Conservation (phyloP, 2,888 invertebrate genomes). For the Acrobasis consociella region DNA sequence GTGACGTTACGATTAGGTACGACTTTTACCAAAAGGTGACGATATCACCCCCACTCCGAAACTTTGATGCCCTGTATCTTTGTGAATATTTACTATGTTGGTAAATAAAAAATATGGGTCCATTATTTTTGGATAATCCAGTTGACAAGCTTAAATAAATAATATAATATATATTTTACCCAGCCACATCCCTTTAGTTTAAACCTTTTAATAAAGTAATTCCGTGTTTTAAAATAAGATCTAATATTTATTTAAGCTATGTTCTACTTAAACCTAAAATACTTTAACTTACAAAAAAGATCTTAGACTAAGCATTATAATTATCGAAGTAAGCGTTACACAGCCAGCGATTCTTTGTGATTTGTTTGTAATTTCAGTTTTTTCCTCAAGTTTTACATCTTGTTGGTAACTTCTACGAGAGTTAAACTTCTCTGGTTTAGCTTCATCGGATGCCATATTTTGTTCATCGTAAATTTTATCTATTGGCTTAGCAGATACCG, state of each 20-base stretch:
- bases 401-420: slow-evolving; percentile 61
- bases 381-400: slow-evolving; percentile 34
- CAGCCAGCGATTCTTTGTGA: slow-evolving; percentile 44
- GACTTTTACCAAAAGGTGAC: no score
- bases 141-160: no score
- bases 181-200: no score
- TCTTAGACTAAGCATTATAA: slow-evolving; percentile 47
- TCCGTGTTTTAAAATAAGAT: no score
- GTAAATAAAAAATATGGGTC: no score
- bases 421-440: slow-evolving; percentile 63
- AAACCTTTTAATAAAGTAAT: no score
- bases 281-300: slow-evolving; percentile 40
- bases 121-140: no score
- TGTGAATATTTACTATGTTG: no score
- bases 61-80: no score
- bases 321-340: slow-evolving; percentile 40
- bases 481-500: slow-evolving; percentile 69
- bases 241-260: slow-evolving; percentile 39
- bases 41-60: no score
- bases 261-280: slow-evolving; percentile 27
- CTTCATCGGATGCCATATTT: slow-evolving; percentile 73
- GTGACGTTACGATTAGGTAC: no score
- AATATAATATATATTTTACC: no score
- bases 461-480: slow-evolving; percentile 50
- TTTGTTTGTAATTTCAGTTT: slow-evolving; percentile 37